Base-by-base conservation (phyloP, 2,888 invertebrate genomes). In the Melanostoma mellinum region DNA sequence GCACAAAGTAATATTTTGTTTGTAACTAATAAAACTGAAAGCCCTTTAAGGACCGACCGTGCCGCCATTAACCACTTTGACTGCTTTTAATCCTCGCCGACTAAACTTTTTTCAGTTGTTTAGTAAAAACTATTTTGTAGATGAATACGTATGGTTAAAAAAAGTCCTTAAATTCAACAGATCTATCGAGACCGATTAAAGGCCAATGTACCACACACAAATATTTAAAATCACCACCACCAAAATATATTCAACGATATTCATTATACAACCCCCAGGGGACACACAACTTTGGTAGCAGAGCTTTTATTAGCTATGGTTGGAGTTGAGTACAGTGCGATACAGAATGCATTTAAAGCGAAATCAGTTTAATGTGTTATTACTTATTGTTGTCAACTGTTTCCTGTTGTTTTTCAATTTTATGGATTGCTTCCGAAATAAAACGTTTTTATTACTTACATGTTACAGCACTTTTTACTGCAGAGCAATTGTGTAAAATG, bases 251-350 rank as follows among this genome's bases (percentile, higher is more conserved):
- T 60, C 42, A 56, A 48, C 73, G 33, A 58, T 74, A 67, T 67
- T 60, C 52, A 60, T 68, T 68, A 42, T 40, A 68, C 50, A 52
- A 52, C 75, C 52, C 74, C 68, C 56, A 42, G 42, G 67, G 58
- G 75, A 50, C 42, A 52, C 9, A 67, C 67, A 58, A 75, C 48
- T 68, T 75, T 38, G 44, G 36, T 42, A 58, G 58, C 65, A 8
- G 40, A 42, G 48, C n/a, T 58, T 74, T 74, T 67, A 63, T 73
- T 63, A 65, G 55, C 56, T 65, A n/a, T n/a, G 61, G 42, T 61
- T 61, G 61, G 46, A 61, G 20, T 58, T 9, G 44, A 32, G 38
- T 56, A 48, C 48, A 20, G 20, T 20, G 20, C 20, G 20, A 20
- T 58, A n/a, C 20, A 46, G 42, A 4, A 58, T 58, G 50, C 67